These are phyloP conservation scores for Edolisoma coerulescens DNA, from an alignment of 2,113 vertebrate species.

Conservation along the genomic window DNA sequence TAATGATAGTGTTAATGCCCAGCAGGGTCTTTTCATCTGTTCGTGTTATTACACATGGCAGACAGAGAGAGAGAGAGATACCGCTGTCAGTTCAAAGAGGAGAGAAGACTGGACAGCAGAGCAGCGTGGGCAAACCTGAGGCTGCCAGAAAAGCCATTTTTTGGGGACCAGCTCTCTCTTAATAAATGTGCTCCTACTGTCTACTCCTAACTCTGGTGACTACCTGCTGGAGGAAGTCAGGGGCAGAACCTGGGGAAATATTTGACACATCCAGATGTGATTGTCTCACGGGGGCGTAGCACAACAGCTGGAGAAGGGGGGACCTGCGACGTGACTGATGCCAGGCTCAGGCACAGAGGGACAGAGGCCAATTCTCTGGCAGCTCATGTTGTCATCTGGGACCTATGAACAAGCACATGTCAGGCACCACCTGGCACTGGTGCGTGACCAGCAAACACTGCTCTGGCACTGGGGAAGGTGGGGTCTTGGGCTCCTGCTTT, in stretches of 20 bases:
- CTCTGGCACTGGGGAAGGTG: neutral
- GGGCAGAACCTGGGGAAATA: neutral
- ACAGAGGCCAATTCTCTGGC: neutral
- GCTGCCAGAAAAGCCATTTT: neutral
- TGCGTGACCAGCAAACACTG: neutral
- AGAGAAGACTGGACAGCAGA: neutral
- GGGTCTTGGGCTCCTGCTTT: neutral
- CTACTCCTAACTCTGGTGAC: rapidly evolving
- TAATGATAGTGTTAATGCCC: neutral
- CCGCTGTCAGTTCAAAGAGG: neutral
- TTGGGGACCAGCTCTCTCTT: neutral
- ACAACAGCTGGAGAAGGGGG: neutral
- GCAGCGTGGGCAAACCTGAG: rapidly evolving
- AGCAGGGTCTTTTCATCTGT: neutral
- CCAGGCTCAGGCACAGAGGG: neutral
- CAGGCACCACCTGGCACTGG: neutral
- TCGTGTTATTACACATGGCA: neutral
- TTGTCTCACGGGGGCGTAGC: neutral
- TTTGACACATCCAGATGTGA: neutral
- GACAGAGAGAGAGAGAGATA: neutral
- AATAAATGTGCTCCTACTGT: neutral
- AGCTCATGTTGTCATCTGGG: neutral
- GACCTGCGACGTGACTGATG: neutral
- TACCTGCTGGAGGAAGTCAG: neutral
- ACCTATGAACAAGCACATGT: neutral